Percentiles rank a stretch among this genome's conserved stretches.
These are phyloP conservation scores for Drosophila tanythrix DNA, from an alignment of 2,888 invertebrate genomes.

Conservation along the genomic window DNA sequence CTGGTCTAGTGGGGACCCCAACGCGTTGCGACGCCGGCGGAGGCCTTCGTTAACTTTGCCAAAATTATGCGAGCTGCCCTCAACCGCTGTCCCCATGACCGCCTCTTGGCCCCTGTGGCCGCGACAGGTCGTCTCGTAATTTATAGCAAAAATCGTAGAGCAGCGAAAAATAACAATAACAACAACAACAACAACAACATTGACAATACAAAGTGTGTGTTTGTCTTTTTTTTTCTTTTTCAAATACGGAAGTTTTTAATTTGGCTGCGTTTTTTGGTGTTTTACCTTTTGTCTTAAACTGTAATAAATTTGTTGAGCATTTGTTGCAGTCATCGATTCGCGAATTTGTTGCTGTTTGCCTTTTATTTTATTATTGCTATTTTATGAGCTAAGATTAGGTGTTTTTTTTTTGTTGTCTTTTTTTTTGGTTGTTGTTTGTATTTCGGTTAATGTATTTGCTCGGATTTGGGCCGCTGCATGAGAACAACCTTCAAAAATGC, in stretches of 20 bases:
- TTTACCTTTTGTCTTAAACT: constrained; percentile 25
- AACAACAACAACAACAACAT: constrained; percentile 21
- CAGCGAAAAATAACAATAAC: constrained; percentile 10
- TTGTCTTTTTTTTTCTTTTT: constrained; percentile 50
- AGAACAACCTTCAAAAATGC: constrained; percentile 72
- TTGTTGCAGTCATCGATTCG: constrained; percentile 69
- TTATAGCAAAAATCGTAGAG: constrained; percentile 55
- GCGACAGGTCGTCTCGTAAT: constrained; percentile 73
- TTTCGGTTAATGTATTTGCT: constrained; percentile 54
- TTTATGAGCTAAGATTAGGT: constrained; percentile 52
- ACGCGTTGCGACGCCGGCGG: constrained; percentile 20
- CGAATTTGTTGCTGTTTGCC: constrained; percentile 36
- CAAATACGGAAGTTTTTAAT: constrained; percentile 76
- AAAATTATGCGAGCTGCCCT: constrained; percentile 81
- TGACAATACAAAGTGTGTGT: constrained; percentile 20
- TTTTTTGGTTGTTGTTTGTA: neutral
- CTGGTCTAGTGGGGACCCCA: constrained; percentile 75
- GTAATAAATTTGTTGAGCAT: constrained; percentile 50
- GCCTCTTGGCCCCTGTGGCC: constrained; percentile 25
- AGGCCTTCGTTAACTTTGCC: constrained; percentile 81
- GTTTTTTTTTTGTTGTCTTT: neutral
- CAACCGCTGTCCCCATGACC: constrained; percentile 24
- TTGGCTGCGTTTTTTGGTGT: constrained; percentile 52
- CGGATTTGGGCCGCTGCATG: constrained; percentile 71
- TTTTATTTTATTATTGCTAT: constrained; percentile 68